Conservation (phyloP, 2,113 vertebrate species). For the Perognathus longimembris region DNA sequence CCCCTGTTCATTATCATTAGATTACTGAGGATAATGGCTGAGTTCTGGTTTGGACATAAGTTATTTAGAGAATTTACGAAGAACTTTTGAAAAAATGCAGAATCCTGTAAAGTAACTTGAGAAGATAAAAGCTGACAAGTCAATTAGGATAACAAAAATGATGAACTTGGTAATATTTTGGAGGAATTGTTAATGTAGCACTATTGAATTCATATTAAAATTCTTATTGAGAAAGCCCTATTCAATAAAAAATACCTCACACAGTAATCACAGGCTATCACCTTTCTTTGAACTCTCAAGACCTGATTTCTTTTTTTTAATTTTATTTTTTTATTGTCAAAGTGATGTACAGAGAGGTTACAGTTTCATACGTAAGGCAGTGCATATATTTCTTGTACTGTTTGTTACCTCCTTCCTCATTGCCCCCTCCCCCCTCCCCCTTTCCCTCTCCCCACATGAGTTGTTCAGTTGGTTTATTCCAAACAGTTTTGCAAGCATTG, state of each 20-base stretch:
- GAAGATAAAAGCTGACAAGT: neutral
- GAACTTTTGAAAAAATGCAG: neutral
- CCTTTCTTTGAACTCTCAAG: neutral
- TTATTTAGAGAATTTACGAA: neutral
- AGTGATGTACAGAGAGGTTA: no score
- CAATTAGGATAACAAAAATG: neutral
- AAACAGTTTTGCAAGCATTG: no score
- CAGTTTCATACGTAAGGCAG: no score
- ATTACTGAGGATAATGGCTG: slow-evolving; percentile 47
- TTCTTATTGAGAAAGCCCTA: neutral
- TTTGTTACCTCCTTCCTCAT: no score
- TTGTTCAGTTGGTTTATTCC: no score
- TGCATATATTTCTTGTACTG: no score
- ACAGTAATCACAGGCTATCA: neutral
- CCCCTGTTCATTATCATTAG: neutral
- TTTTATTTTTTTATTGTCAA: no score
- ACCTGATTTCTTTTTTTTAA: neutral
- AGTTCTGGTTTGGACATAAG: slow-evolving; percentile 23
- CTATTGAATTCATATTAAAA: neutral
- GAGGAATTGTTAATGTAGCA: neutral
- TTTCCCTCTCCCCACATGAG: no score
- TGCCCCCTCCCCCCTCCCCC: no score
- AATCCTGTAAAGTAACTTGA: neutral
- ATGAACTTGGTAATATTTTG: slow-evolving; percentile 11
- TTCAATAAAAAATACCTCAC: neutral